Evolutionary conservation across 2,113 vertebrate genomes (phyloP), one percentile per base, ranked within the genome.

Genomic region (Coturnix japonica): DNA sequence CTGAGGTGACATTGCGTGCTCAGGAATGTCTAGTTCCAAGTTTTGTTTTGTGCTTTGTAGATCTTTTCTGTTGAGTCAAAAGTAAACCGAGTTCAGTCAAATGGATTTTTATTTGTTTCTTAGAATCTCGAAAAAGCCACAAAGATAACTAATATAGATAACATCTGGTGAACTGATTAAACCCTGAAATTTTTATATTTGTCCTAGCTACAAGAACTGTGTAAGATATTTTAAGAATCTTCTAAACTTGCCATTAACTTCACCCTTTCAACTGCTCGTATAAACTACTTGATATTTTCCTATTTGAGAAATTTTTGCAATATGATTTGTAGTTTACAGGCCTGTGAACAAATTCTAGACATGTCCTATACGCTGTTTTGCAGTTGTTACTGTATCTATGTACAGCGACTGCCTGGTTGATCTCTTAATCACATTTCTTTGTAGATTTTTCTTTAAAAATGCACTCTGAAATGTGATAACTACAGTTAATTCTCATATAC

Each of bases 101-200:
- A 85, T 57, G 56, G 60, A 85, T 60, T 87, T 86, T 71, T 93
- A 20, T 91, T 94, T 91, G 49, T 91, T 89, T 89, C 69, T 41
- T 87, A 49, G n/a, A 75, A 47, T 89, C 35, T 73, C 33, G 56
- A 20, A 79, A 79, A 90, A 90, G 67, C 5, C 43, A 35, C 8
- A 75, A 41, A 88, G 47, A 9, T 17, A 90, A 35, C 71, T 74
- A 80, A 54, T 90, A 90, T 47, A 35, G 22, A 67, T 30, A 89
- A 33, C 6, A 3, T 65, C 89, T 67, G 47, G 23, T 82, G 54
- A 84, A 66, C 63, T 90, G 73, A 61, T 26, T 89, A 57, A 75
- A 44, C n/a, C 23, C 44, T 75, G 33, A 81, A 64, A 51, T 66
- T 73, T 78, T 21, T 87, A 13, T 57, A n/a, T 19, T 85, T 89